Conservation (phyloP, 2,113 vertebrate species). For the Neotoma lepida region DNA sequence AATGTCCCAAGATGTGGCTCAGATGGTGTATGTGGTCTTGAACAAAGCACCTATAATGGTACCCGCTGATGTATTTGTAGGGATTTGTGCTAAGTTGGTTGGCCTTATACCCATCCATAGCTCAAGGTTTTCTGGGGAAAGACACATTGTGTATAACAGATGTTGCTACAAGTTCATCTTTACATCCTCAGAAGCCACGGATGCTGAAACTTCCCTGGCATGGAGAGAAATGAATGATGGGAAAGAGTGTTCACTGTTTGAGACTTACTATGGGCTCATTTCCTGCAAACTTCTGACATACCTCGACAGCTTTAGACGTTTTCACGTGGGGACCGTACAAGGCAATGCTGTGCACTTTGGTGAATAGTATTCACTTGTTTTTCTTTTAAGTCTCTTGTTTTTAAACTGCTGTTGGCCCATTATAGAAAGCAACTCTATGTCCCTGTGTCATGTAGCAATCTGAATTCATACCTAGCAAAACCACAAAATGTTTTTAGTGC, state of each 20-base stretch:
- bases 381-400: not conserved
- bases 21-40: conserved; percentile 90
- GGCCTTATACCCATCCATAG: conserved; percentile 91
- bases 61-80: conserved; percentile 89
- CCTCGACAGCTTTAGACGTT: conserved; percentile 88
- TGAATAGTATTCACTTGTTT: conserved; percentile 61
- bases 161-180: conserved; percentile 96
- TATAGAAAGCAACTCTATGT: conserved; percentile 26
- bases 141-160: conserved; percentile 90
- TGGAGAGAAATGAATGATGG: conserved; percentile 89
- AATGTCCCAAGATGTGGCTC: conserved; percentile 91
- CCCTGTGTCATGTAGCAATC: not conserved
- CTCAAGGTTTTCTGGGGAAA: conserved; percentile 91
- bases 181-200: conserved; percentile 86
- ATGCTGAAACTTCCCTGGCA: conserved; percentile 83
- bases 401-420: not conserved
- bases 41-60: conserved; percentile 73
- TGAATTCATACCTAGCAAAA: conserved; percentile 5
- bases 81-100: conserved; percentile 89
- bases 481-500: conserved; percentile 18
- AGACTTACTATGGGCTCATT: conserved; percentile 93
- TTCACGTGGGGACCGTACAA: conserved; percentile 77
- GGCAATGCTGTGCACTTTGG: conserved; percentile 71
- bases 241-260: conserved; percentile 86
- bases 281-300: conserved; percentile 93